Percentiles rank a stretch among this genome's conserved stretches.
phyloP scores from a whole-genome alignment of 2,113 vertebrate genomes.

The Eptesicus fuscus region DNA sequence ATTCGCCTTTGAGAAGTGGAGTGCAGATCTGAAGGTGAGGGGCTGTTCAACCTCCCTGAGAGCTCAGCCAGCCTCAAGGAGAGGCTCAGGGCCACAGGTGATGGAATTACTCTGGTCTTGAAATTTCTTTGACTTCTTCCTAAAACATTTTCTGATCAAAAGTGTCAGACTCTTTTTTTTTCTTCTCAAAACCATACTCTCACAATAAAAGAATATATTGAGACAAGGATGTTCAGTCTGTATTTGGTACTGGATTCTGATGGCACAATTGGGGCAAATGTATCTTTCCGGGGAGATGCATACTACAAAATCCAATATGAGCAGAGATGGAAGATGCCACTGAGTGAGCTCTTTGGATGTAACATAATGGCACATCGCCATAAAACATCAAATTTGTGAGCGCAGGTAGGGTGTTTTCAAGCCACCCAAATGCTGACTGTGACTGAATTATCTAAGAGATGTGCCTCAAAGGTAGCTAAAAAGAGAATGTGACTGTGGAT shows the following conservation, averaged over 20 bases:
- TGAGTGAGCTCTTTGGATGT: background rate
- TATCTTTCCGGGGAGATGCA: background rate
- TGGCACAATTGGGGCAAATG: background rate
- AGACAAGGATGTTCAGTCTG: background rate
- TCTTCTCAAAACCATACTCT: background rate
- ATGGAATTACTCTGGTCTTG: conserved; percentile 34
- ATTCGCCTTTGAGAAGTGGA: conserved; percentile 49
- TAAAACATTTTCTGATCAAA: background rate
- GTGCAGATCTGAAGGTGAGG: conserved; percentile 33
- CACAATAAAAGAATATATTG: background rate
- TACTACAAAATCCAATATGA: background rate
- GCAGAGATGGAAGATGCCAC: background rate
- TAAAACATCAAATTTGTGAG: background rate
- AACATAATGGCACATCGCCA: fast-evolving
- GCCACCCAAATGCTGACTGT: background rate
- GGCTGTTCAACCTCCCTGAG: conserved; percentile 62
- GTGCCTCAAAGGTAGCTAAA: background rate
- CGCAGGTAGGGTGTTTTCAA: background rate
- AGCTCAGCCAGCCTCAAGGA: conserved; percentile 59
- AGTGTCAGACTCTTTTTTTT: background rate
- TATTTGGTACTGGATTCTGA: background rate
- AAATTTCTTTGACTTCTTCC: conserved; percentile 46
- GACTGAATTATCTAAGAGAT: no score
- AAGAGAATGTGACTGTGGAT: background rate
- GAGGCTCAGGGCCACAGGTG: background rate